Conservation (phyloP, 2,888 invertebrate species). For the Noctua comes region DNA sequence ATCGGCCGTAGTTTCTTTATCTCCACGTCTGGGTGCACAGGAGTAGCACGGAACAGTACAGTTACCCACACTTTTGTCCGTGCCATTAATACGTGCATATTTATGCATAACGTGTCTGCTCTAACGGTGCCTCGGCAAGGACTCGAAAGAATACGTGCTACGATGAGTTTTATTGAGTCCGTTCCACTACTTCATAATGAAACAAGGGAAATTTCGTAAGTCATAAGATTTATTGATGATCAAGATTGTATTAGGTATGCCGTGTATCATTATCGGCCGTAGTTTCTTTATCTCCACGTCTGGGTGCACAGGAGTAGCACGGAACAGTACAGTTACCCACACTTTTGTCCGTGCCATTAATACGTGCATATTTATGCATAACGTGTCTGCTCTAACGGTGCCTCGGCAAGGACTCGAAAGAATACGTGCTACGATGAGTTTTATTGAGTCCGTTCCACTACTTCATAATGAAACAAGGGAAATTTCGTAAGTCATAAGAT, state of each 20-base stretch:
- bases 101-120: slow-evolving; percentile 87
- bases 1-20: slow-evolving; percentile 74
- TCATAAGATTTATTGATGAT: slow-evolving; percentile 64
- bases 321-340: slow-evolving; percentile 86
- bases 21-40: slow-evolving; percentile 77
- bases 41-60: slow-evolving; percentile 83
- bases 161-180: slow-evolving; percentile 67
- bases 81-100: slow-evolving; percentile 88
- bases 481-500: slow-evolving; percentile 68
- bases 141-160: slow-evolving; percentile 81
- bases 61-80: slow-evolving; percentile 85
- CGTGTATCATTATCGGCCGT: slow-evolving; percentile 71
- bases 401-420: slow-evolving; percentile 81
- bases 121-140: slow-evolving; percentile 86
- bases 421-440: slow-evolving; percentile 76
- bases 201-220: slow-evolving; percentile 71
- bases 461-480: slow-evolving; percentile 66
- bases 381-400: slow-evolving; percentile 87
- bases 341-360: slow-evolving; percentile 85
- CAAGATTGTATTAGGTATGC: slow-evolving; percentile 61
- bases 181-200: slow-evolving; percentile 59
- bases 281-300: slow-evolving; percentile 75
- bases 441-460: slow-evolving; percentile 61
- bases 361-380: slow-evolving; percentile 89
- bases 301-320: slow-evolving; percentile 77